Base-by-base conservation (phyloP, 2,888 invertebrate genomes). In the Patella caerulea region DNA sequence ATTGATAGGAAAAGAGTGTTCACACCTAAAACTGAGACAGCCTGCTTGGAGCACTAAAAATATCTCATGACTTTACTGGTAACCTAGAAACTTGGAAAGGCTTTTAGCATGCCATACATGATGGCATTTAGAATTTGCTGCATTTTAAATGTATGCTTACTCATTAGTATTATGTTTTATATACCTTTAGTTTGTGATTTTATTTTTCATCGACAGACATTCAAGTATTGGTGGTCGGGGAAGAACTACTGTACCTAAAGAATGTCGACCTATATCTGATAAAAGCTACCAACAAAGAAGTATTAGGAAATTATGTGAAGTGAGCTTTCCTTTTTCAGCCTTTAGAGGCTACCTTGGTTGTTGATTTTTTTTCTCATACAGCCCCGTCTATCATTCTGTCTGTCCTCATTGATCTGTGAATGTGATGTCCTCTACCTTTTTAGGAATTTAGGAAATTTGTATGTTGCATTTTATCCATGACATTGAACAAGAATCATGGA, bases 211-310 rank as follows among this genome's bases (percentile, higher is more conserved):
- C 45, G 0, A 45, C 1, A 72, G 80, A 17, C 76, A 75, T 24
- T 78, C 80, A 15, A 87, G 87, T 82, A 83, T 88, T 14, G 87
- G 85, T 15, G 79, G 83, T 9, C 78, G 85, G 29, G 82, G 83
- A 45, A 78, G 79, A 2, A 83, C 82, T 71, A 86, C 83, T 34
- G 82, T 86, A 9, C 83, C 85, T 0, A 88, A 87, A 81, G 89
- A 89, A 72, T 86, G 87, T 3, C 81, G 88, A 69, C 87, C 86
- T 12, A 75, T 88, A 4, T 85, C 85, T 70, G 87, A 88, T 78
- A 86, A 84, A 74, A 73, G 78, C 1, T 88, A 80, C 74, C 86
- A 86, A 71, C 84, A 85, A 12, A 83, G 81, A 74, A 84, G 85
- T 76, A 86, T 87, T 15, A 83, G 83, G 78, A 78, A 75, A 55